Percentiles rank a stretch among this genome's conserved stretches.
Conservation (phyloP, 1,140 invertebrate species). For the Papilio glaucus region DNA sequence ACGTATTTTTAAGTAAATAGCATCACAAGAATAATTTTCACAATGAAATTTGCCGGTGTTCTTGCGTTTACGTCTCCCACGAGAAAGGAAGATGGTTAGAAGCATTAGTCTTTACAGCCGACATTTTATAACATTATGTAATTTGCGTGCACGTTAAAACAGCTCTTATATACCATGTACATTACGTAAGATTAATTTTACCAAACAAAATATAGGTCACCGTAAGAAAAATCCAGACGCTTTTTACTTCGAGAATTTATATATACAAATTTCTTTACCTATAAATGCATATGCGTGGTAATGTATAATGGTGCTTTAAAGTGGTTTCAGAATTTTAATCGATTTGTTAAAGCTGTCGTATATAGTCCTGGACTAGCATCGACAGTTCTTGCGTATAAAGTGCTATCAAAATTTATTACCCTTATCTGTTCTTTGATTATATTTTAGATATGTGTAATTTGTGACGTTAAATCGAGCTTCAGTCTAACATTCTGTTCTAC, state of each 20-base stretch:
- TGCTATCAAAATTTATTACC: no score
- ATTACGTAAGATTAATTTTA: not conserved
- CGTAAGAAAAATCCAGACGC: not conserved
- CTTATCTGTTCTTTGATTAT: no score
- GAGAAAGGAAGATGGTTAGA: not conserved
- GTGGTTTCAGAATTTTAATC: no score
- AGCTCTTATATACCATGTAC: not conserved
- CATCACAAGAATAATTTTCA: not conserved
- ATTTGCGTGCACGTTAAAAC: not conserved
- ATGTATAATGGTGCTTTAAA: no score
- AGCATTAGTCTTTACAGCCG: not conserved
- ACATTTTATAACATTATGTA: constrained; percentile 2
- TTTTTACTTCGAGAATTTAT: not conserved
- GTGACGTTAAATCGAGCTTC: no score
- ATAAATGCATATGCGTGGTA: no score
- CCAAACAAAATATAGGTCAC: not conserved
- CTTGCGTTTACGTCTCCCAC: not conserved
- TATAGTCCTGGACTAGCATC: no score
- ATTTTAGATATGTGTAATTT: no score
- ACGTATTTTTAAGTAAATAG: not conserved
- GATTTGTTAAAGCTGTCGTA: no score
- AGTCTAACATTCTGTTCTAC: no score
- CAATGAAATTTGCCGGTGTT: not conserved
- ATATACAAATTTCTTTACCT: not conserved
- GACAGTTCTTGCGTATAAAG: no score